Evolutionary conservation across 2,797 vertebrate species (phyloP).

Genomic region (Pristis pectinata): DNA sequence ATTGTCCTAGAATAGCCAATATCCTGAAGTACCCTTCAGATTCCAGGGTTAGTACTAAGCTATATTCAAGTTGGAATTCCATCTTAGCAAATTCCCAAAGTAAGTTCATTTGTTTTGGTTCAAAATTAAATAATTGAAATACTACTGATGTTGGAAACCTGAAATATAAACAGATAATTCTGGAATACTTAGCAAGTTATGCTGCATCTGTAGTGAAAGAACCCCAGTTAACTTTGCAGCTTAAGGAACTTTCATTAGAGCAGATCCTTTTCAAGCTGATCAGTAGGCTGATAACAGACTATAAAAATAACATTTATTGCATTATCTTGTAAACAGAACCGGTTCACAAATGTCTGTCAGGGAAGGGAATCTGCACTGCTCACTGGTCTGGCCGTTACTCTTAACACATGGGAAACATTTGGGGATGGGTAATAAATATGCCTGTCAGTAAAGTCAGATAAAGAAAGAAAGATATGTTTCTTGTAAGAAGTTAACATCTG

Average conservation of each 20-base stretch:
- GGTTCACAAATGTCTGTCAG: background rate
- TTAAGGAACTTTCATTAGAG: too few relatives aligned
- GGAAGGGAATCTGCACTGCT: background rate
- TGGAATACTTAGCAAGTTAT: too few relatives aligned
- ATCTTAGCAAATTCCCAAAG: background rate
- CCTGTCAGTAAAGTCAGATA: background rate
- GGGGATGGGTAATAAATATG: background rate
- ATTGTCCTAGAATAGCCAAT: background rate
- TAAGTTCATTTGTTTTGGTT: background rate
- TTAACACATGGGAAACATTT: background rate
- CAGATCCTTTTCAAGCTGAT: too few relatives aligned
- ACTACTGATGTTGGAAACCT: too few relatives aligned
- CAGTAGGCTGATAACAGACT: background rate
- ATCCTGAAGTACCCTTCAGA: background rate
- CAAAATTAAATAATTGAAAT: too few relatives aligned
- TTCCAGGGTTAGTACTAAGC: background rate
- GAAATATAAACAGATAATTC: too few relatives aligned
- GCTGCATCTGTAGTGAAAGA: too few relatives aligned
- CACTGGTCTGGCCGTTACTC: background rate
- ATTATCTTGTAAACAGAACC: background rate
- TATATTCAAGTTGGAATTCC: background rate
- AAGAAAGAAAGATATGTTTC: too few relatives aligned
- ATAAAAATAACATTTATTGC: background rate
- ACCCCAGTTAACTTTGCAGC: too few relatives aligned
- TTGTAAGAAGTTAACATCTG: too few relatives aligned